A percentile compares a stretch with the other conserved stretches of the same genome.
Evolutionary conservation across 2,888 invertebrate genomes (phyloP).

Genomic region (Eumacrocentrus americanus): DNA sequence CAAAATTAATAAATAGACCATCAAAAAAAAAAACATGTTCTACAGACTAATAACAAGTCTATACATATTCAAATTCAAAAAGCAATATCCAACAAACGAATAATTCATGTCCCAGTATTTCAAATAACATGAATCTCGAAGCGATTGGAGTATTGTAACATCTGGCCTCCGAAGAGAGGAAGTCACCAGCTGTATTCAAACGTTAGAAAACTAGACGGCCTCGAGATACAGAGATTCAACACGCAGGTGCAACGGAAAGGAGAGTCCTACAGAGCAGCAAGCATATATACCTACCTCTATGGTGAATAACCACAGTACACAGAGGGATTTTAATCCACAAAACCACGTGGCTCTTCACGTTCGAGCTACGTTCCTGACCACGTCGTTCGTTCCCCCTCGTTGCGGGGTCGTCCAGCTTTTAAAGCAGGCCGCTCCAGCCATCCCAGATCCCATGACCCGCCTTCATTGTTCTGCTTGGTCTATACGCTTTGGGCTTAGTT

Average conservation of each 20-base stretch:
- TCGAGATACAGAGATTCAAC: constrained; percentile 8
- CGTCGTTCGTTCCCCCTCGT: not conserved
- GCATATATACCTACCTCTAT: not conserved
- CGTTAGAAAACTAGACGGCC: constrained; percentile 18
- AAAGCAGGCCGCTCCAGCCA: constrained; percentile 6
- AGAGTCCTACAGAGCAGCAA: too few relatives aligned
- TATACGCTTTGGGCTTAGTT: not conserved
- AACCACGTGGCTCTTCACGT: constrained; percentile 7
- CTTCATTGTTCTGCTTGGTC: constrained; percentile 20
- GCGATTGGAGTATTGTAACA: too few relatives aligned
- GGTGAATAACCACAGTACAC: constrained; percentile 4
- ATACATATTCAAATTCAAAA: too few relatives aligned
- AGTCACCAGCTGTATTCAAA: constrained; percentile 1
- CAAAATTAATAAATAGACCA: too few relatives aligned
- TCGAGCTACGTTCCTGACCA: constrained; percentile 27
- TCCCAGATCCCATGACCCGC: constrained; percentile 20
- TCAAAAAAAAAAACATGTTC: too few relatives aligned
- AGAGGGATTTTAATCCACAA: not conserved
- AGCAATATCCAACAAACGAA: not conserved
- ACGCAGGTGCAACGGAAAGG: constrained; percentile 10
- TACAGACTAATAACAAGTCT: too few relatives aligned
- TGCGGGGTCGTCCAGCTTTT: not conserved
- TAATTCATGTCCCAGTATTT: not conserved
- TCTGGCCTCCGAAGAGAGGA: not conserved
- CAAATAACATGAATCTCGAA: not conserved